Evolutionary conservation across 2,888 invertebrate species (phyloP).

Genomic region (Sminthurides aquaticus): DNA sequence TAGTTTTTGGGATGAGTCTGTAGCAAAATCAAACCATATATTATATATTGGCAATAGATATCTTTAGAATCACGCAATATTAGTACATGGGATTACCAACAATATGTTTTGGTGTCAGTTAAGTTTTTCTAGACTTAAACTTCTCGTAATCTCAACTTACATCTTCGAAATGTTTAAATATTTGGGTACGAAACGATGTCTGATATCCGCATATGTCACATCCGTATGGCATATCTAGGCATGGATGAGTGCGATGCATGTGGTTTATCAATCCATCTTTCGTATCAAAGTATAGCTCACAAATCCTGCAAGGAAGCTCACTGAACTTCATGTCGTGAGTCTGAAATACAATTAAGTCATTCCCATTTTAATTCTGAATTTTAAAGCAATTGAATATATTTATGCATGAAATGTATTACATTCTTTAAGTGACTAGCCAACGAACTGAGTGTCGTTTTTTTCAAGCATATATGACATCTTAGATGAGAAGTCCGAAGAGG

Average conservation of each 20-base stretch:
- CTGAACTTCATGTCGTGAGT: conserved; percentile 21
- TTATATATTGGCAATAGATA: too few relatives aligned
- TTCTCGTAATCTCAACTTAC: conserved; percentile 13
- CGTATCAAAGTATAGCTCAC: conserved; percentile 15
- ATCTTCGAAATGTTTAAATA: conserved; percentile 21
- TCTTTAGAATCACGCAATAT: too few relatives aligned
- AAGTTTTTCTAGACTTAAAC: neutral
- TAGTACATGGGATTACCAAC: too few relatives aligned
- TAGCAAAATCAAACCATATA: conserved; percentile 1
- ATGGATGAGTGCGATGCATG: conserved; percentile 22
- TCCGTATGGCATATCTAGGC: conserved; percentile 22
- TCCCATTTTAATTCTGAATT: neutral
- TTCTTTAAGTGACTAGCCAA: conserved; percentile 11
- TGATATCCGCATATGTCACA: conserved; percentile 23
- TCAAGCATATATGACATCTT: conserved; percentile 19
- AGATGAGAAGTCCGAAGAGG: conserved; percentile 13
- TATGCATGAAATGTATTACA: conserved; percentile 1
- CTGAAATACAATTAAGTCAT: conserved; percentile 7
- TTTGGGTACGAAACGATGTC: conserved; percentile 15
- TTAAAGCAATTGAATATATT: neutral
- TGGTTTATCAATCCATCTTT: conserved; percentile 14
- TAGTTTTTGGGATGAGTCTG: conserved; percentile 16
- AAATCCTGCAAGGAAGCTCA: conserved; percentile 14
- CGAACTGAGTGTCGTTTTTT: conserved; percentile 14
- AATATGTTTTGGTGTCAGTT: neutral